These are phyloP conservation scores for Ericerus pela DNA, from an alignment of 1,140 invertebrate species.

Conservation along the genomic window DNA sequence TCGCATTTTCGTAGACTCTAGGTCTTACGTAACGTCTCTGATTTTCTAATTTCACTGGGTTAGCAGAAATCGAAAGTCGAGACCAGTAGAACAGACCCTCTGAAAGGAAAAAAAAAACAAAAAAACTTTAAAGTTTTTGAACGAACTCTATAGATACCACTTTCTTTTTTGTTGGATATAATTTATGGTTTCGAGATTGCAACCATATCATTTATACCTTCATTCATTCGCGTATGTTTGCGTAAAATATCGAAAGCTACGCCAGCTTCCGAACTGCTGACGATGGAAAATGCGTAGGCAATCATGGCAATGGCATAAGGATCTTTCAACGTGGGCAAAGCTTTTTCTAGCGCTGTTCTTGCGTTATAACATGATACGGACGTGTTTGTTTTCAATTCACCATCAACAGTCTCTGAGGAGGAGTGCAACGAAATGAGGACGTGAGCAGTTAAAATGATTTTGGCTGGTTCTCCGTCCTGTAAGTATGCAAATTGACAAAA, in stretches of 20 bases:
- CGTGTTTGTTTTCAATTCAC: slow-evolving; percentile 13
- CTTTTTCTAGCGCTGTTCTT: slow-evolving; percentile 31
- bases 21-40: slow-evolving; percentile 36
- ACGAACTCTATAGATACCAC: too few species aligned
- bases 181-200: neutral
- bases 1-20: slow-evolving; percentile 30
- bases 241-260: slow-evolving; percentile 29
- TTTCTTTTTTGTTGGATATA: too few species aligned
- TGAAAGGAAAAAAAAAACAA: too few species aligned
- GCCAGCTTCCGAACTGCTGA: slow-evolving; percentile 32
- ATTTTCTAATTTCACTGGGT: slow-evolving; percentile 33
- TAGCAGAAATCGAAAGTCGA: slow-evolving; percentile 27
- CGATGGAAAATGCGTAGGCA: slow-evolving; percentile 34
- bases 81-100: slow-evolving; percentile 38
- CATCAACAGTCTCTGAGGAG: neutral
- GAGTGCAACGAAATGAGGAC: slow-evolving; percentile 32
- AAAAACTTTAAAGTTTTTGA: too few species aligned
- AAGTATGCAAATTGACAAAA: too few species aligned
- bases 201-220: slow-evolving; percentile 7
- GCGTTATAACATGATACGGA: slow-evolving; percentile 14
- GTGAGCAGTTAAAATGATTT: slow-evolving; percentile 36
- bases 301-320: slow-evolving; percentile 37
- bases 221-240: slow-evolving; percentile 1
- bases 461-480: too few species aligned
- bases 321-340: slow-evolving; percentile 30